Base-by-base conservation (phyloP, 1,140 invertebrate species). In the Idris sp. region DNA sequence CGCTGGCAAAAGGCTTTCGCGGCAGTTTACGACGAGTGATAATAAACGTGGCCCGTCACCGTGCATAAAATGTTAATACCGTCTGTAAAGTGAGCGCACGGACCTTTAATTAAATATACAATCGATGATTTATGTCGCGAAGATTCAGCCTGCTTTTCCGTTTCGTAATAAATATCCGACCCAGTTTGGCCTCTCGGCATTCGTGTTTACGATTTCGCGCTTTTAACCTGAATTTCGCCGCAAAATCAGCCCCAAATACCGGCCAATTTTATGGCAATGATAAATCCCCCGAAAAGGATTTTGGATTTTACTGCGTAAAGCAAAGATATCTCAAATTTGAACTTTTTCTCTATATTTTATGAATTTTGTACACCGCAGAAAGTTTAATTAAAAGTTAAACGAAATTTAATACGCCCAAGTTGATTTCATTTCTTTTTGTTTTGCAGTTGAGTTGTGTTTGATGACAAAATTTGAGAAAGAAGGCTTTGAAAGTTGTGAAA, bases 61-160 rank as follows among this genome's bases (percentile, higher is more conserved):
- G 36, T 28, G 43, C 46, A 40, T 68, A 74, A 74, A 69, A 69
- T 51, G 73, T 75, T 75, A 65, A 75, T 64, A 43, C 64, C 14
- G 36, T 33, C 53, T 58, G 73, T n/a, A n/a, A n/a, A n/a, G n/a
- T n/a, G n/a, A n/a, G n/a, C n/a, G n/a, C 58, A 36, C 41, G 59
- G 43, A 44, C 41, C 59, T 69, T 75, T 75, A 75, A 75, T 75
- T 75, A 75, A 75, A 69, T 59, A 61, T 59, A 59, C 64, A 64
- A 75, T 75, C 59, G 62, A 74, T 74, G 73, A 75, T 75, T 75
- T 65, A 75, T 11, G 43, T 11, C 46, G 16, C 56, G 53, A 56
- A 59, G 69, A 62, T 64, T 44, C 56, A 51, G 22, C 48, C 36
- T 41, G 58, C 62, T 58, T 72, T 72, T 58, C 68, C 56, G 58